phyloP scores from a whole-genome alignment of 2,888 invertebrate genomes.

The Acrobeloides nanus region DNA sequence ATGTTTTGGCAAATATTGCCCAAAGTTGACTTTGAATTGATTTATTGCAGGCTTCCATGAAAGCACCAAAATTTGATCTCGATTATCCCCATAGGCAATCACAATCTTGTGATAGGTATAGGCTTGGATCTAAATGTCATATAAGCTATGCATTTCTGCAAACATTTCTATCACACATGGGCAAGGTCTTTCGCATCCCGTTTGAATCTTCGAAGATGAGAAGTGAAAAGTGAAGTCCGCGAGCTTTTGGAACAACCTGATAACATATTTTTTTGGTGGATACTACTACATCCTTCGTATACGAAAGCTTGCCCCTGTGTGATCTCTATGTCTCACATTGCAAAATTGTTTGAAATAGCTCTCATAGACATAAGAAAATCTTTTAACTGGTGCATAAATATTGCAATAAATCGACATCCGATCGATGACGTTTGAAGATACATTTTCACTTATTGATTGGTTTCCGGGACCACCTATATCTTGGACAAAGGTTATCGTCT shows the following conservation, averaged over 20 bases:
- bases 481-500: too few relatives aligned
- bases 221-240: too few relatives aligned
- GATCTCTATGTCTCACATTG: slow-evolving; percentile 29
- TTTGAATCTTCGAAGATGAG: too few relatives aligned
- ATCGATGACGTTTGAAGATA: slow-evolving; percentile 19
- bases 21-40: neutral
- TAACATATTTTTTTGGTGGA: too few relatives aligned
- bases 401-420: slow-evolving; percentile 32
- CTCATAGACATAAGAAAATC: slow-evolving; percentile 36
- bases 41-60: slow-evolving; percentile 25
- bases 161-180: too few relatives aligned
- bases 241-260: too few relatives aligned
- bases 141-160: too few relatives aligned
- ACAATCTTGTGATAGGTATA: slow-evolving; percentile 85
- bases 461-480: too few relatives aligned
- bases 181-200: too few relatives aligned
- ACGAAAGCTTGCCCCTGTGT: too few relatives aligned
- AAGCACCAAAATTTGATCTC: slow-evolving; percentile 38
- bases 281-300: too few relatives aligned
- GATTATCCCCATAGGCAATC: slow-evolving; percentile 69
- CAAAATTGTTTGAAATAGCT: slow-evolving; percentile 28
- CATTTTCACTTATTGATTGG: slow-evolving; percentile 4
- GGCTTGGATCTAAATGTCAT: slow-evolving; percentile 66
- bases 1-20: slow-evolving; percentile 9
- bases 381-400: slow-evolving; percentile 37